Base-by-base conservation (phyloP, 2,888 invertebrate species). In the Amblyjoppa proteus region DNA sequence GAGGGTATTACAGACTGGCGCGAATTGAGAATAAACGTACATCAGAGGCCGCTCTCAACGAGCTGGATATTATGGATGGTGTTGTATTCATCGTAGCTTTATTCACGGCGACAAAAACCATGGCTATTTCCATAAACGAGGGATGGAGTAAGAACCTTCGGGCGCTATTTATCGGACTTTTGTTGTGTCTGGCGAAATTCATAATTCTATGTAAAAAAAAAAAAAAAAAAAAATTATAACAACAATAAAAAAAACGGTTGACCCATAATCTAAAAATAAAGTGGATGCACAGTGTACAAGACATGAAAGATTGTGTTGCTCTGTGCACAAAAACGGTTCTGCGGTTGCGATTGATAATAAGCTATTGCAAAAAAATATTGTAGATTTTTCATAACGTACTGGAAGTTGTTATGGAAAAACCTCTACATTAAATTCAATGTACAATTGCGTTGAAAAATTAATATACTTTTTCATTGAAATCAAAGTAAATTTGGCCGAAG, bases 41-140 rank as follows among this genome's bases (percentile, higher is more conserved):
- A 64, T 84, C 69, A 81, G 81, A 84, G 84, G 81, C 53, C 74
- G 28, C 53, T 25, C 68, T 41, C 69, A 75, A 79, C 69, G 81
- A 85, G 56, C 70, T 79, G 66, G 71, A 82, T 71, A 85, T 76
- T 74, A 76, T 68, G 66, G 74, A 84, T 68, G 45, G 49, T 61
- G 66, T 80, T 71, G 68, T 73, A 76, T 34, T 76, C 41, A 45
- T 53, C 78, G 31, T 38, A 34, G 64, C 53, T 56, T 81, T 31
- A 25, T 81, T 70, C 16, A 75, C 78, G 53, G 66, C 41, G 9
- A 41, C 41, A 25, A 53, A 20, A 16, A 70, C 20, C 84, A 51
- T 20, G 49, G 74, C 69, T 53, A 78, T 81, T 73, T 75, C 9
- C 70, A 76, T 77, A 61, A 78, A 78, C 28, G 31, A 31, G 31